These are phyloP conservation scores for Hybognathus amarus DNA, from an alignment of 2,797 vertebrate species.

Conservation along the genomic window DNA sequence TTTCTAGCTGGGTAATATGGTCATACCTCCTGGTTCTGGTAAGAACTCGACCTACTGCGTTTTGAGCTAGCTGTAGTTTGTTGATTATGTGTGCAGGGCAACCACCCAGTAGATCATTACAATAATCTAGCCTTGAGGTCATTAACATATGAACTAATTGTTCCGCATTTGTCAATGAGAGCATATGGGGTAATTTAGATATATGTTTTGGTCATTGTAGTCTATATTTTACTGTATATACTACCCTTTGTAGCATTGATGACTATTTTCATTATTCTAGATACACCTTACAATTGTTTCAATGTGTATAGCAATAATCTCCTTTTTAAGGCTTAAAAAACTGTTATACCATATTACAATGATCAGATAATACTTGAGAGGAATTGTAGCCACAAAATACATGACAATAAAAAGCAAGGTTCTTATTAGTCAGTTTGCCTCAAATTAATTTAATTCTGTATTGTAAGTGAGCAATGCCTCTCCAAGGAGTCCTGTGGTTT, in stretches of 20 bases:
- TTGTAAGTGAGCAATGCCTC: constrained; percentile 10
- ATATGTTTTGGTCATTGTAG: background rate
- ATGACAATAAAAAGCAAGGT: background rate
- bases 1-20: too few relatives aligned
- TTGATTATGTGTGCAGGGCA: too few relatives aligned
- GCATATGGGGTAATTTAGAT: too few relatives aligned
- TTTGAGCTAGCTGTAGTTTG: too few relatives aligned
- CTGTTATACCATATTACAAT: background rate
- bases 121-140: too few relatives aligned
- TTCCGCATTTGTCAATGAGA: too few relatives aligned
- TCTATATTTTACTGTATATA: background rate
- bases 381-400: background rate
- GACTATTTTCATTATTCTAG: background rate
- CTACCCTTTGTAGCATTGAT: background rate
- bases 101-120: too few relatives aligned
- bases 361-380: background rate
- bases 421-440: background rate
- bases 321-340: background rate
- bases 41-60: too few relatives aligned
- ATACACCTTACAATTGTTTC: too few relatives aligned
- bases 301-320: too few relatives aligned
- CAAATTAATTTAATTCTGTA: constrained; percentile 13
- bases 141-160: too few relatives aligned
- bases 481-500: constrained; percentile 31
- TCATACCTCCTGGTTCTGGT: too few relatives aligned